phyloP scores from a whole-genome alignment of 2,113 vertebrate genomes.

The Galeopterus variegatus region DNA sequence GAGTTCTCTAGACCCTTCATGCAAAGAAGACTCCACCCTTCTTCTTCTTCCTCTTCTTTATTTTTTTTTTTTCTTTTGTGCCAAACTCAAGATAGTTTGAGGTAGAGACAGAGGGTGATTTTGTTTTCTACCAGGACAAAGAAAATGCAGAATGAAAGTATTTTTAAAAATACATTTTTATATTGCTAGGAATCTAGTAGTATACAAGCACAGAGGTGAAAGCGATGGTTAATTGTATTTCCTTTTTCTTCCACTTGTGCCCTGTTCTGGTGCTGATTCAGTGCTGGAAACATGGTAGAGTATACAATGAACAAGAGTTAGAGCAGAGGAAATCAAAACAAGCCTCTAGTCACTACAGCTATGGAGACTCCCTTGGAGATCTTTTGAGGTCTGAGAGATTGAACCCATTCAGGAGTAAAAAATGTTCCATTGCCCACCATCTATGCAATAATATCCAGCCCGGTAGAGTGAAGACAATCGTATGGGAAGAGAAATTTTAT shows the following conservation, averaged over 20 bases:
- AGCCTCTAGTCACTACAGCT: not conserved
- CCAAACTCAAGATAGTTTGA: constrained; percentile 37
- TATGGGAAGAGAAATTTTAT: not conserved
- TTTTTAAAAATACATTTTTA: not conserved
- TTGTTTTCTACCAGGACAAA: constrained; percentile 61
- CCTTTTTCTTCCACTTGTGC: not conserved
- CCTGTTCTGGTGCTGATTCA: not conserved
- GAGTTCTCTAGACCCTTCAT: not conserved
- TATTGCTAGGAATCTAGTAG: not conserved
- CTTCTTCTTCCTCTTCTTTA: not conserved
- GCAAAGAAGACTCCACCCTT: constrained; percentile 52
- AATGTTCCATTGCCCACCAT: constrained; percentile 30
- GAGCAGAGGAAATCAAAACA: not conserved
- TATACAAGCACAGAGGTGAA: not conserved
- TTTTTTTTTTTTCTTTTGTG: not conserved
- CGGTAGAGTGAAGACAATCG: not conserved
- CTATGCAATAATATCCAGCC: not conserved
- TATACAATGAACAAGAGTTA: not conserved
- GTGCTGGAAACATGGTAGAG: not conserved
- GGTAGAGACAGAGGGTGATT: not conserved
- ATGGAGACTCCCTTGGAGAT: not conserved
- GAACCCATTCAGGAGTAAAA: constrained; percentile 23
- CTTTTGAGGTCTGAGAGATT: constrained; percentile 40
- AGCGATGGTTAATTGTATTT: not conserved
- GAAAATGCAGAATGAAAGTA: not conserved